Conservation (phyloP, 64 coral and sea anemone species). For the Montipora foliosa region DNA sequence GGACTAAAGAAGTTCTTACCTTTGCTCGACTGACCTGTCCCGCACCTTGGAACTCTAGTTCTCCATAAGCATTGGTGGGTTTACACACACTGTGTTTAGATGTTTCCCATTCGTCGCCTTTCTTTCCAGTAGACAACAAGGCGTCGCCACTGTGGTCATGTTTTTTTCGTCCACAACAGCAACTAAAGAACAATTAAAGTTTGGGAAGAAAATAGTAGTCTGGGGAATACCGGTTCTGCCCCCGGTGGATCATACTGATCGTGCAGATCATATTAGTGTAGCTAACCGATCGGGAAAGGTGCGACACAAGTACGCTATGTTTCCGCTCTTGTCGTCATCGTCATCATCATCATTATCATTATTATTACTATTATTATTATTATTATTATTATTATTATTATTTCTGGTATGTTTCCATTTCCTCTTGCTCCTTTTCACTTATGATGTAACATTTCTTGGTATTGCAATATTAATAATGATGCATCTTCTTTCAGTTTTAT, state of each 20-base stretch:
- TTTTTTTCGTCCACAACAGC: slow-evolving; percentile 60
- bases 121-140: slow-evolving; percentile 13
- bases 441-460: too few relatives aligned
- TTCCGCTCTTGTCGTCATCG: too few relatives aligned
- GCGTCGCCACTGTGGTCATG: slow-evolving; percentile 44
- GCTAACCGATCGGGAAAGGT: neutral
- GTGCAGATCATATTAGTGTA: neutral
- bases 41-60: slow-evolving; percentile 89
- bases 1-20: slow-evolving; percentile 26
- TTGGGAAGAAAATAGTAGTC: neutral
- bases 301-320: too few relatives aligned
- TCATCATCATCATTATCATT: too few relatives aligned
- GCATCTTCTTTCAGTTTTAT: too few relatives aligned
- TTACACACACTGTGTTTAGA: slow-evolving; percentile 37
- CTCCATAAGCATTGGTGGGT: slow-evolving; percentile 86
- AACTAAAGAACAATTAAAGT: neutral
- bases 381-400: too few relatives aligned
- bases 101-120: slow-evolving; percentile 31
- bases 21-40: slow-evolving; percentile 84
- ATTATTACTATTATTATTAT: too few relatives aligned
- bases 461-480: too few relatives aligned
- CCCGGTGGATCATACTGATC: too few relatives aligned
- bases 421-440: too few relatives aligned
- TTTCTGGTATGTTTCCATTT: too few relatives aligned
- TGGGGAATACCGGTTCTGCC: neutral